These are phyloP conservation scores for Ptilonorhynchus violaceus DNA, from an alignment of 2,113 vertebrate species.

Conservation along the genomic window DNA sequence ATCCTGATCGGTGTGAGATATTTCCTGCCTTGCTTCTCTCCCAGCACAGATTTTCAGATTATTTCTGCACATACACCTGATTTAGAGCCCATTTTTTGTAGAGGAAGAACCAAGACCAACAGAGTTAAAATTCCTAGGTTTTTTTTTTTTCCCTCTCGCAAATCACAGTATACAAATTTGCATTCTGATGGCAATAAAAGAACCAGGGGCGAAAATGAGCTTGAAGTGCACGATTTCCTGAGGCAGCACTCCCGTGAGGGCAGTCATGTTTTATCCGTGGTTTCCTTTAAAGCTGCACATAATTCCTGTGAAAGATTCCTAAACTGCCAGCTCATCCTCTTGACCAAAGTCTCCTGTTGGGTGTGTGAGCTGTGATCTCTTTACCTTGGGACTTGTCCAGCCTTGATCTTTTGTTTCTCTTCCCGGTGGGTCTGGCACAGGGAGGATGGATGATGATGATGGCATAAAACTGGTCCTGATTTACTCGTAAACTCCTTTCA, in stretches of 20 bases:
- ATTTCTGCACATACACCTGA: not conserved
- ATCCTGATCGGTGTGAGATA: not conserved
- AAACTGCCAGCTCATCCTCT: not conserved
- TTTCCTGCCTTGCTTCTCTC: not conserved
- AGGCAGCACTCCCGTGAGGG: not conserved
- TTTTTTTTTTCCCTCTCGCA: not conserved
- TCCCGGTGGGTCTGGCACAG: not conserved
- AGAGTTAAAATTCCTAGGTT: not conserved
- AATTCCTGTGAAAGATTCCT: not conserved
- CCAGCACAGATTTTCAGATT: not conserved
- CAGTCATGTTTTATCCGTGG: fast-evolving
- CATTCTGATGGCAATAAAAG: not conserved
- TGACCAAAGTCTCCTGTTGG: not conserved
- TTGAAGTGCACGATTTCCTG: not conserved
- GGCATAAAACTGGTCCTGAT: not conserved
- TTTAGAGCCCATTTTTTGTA: not conserved
- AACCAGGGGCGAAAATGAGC: not conserved
- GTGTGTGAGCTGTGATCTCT: not conserved
- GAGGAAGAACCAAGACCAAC: not conserved
- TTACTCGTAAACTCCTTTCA: not conserved
- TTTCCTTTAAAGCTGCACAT: not conserved
- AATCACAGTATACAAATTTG: not conserved
- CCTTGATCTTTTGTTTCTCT: not conserved
- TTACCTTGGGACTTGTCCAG: not conserved
- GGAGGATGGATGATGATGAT: not conserved